Evolutionary conservation across 2,888 invertebrate genomes (phyloP), one percentile per base, ranked within the genome.

Genomic region (Scaeva pyrastri): DNA sequence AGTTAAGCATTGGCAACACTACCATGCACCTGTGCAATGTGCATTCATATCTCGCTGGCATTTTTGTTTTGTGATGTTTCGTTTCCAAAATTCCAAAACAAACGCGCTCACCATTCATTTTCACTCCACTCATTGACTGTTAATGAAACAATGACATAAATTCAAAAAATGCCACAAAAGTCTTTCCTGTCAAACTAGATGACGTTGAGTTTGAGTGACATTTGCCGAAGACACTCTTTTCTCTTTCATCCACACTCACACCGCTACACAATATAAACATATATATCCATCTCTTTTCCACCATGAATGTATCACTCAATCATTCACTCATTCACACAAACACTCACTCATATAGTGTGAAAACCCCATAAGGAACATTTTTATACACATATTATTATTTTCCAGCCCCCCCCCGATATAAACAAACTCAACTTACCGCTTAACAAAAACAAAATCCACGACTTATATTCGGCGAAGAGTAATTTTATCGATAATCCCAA

Each of bases 381-480:
- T 48, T 3, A 21, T 21, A 21, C 26, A 1, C 1, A 68, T 23
- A 52, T 23, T 50, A 19, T 50, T 76, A 50, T 66, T 64, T 55
- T 55, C n/a, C 48, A 55, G n/a, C n/a, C n/a, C n/a, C n/a, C n/a
- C 41, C 39, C 16, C 19, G 41, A 73, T 60, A 76, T 80, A 85
- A 85, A 85, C 85, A 85, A 80, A 80, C 64, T 48, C 31, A 80
- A 80, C 85, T 85, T 43, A 85, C 85, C 85, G 85, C 85, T 76
- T 55, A 21, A 68, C 48, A 68, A 43, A 48, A 72, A 80, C 76
- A 68, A 72, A 77, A 73, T 85, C 71, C 80, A 60, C 23, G 10
- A 62, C 11, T 7, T 14, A 0, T 36, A 45, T 23, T 84, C 36
- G 16, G 50, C 43, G 48, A 74, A 41, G 21, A 48, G 62, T 50